Evolutionary conservation across 2,888 invertebrate genomes (phyloP), one percentile per base, ranked within the genome.

Genomic region (Eristalis intricaria): DNA sequence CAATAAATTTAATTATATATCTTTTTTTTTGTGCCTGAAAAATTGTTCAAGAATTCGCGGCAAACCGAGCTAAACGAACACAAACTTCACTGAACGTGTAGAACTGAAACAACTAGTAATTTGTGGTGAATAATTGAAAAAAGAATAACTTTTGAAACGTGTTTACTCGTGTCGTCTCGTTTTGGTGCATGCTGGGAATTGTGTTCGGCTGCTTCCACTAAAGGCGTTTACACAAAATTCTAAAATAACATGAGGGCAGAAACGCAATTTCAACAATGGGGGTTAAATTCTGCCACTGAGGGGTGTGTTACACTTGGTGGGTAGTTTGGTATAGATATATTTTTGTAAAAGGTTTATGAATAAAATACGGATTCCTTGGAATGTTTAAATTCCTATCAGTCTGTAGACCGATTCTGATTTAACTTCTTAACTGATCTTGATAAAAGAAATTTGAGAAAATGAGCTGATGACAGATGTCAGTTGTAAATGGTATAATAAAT

Each of bases 81-180:
- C 71, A 80, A 80, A 80, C 56, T 76, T 26, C 70, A 63, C 63
- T 64, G 38, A 84, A 80, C 75, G 75, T 80, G 79, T 71, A 64
- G 80, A 84, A 84, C 70, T 70, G 75, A 84, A 76, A 76, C 81
- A 76, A 82, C 81, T 82, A 82, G 65, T 35, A 80, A 69, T 40
- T 80, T 69, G 63, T 68, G 68, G 40, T 64, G 70, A 78, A 74
- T 70, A 82, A 70, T 75, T 69, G 4, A 77, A 76, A 65, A 74
- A 70, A 60, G 50, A 50, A 68, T 26, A 60, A 73, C 15, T 80
- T 66, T 68, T 58, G 22, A 81, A 64, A 69, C 22, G 64, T 75
- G 73, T 58, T 73, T 73, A 43, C 32, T 32, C 61, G 19, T 60
- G 71, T 73, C 22, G 4, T 79, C 73, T 73, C 79, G 32, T n/a